Base-by-base conservation (phyloP, 2,797 vertebrate species). In the Ceryle rudis region DNA sequence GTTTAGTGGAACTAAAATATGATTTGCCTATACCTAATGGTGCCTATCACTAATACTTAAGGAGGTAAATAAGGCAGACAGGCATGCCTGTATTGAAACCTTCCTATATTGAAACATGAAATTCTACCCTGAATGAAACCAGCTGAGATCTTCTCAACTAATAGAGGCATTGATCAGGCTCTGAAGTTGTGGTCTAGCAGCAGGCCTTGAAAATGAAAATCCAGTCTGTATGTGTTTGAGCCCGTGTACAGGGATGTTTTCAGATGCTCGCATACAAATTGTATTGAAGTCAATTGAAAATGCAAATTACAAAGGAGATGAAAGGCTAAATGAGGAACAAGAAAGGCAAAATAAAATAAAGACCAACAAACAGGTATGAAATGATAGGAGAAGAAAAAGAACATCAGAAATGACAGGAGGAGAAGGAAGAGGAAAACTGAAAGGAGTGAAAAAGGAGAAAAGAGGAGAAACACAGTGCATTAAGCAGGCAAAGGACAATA, bases 281-380 rank as follows among this genome's bases (percentile, higher is more conserved):
- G 23, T 41, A 52, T 61, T 61, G 37, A 71, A 74, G 21, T 31
- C 18, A 75, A 18, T 10, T 61, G 49, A 87, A 90, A 95, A 92
- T 35, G 29, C 19, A 49, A 69, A 42, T 81, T 47, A 28, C 86
- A 80, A 70, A 71, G 57, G 15, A 80, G 57, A 28, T 58, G 18
- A 70, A 81, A 88, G 58, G 23, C 4, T 86, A 61, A 70, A 70
- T 67, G 9, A 46, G 42, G 13, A 86, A 14, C 2, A 69, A 42
- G 23, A 64, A 86, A 81, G 7, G 5, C 8, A 83, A 89, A 86
- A 80, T 37, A 47, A 66, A 70, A 46, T 29, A 58, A 88, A 90
- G 23, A 0, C 3, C 5, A 35, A 22, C 4, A 64, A 69, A 42
- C 13, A 86, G 5, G 5, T 58, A 28, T 72, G 61, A 39, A 64